Percentiles rank a stretch among this genome's conserved stretches.
Evolutionary conservation across 2,888 invertebrate species (phyloP).

Genomic region (Cheilosia urbana): DNA sequence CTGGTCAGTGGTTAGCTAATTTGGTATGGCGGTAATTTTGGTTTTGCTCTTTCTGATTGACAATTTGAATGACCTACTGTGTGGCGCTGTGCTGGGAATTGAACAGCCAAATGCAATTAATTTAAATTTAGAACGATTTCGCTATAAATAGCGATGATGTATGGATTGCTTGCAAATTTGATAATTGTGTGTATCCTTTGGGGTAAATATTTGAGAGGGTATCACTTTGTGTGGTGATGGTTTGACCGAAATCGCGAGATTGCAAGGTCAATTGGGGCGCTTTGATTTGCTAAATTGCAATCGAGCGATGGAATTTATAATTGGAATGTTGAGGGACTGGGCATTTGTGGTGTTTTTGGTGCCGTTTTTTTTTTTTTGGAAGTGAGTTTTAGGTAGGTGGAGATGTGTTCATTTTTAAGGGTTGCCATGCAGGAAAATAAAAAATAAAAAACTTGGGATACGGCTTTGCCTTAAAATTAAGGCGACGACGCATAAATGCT

Average conservation of each 20-base stretch:
- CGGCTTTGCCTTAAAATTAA: too few relatives aligned
- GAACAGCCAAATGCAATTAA: slow-evolving; percentile 57
- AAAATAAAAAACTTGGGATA: too few relatives aligned
- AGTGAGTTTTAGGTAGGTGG: too few relatives aligned
- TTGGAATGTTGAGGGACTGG: neutral
- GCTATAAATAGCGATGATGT: slow-evolving; percentile 72
- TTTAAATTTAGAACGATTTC: slow-evolving; percentile 61
- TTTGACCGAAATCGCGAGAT: slow-evolving; percentile 25
- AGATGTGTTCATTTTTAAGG: too few relatives aligned
- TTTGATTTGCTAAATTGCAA: slow-evolving; percentile 15
- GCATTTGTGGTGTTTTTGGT: too few relatives aligned
- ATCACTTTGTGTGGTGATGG: neutral
- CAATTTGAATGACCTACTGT: slow-evolving; percentile 70
- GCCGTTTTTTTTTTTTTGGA: too few relatives aligned
- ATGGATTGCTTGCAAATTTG: slow-evolving; percentile 41
- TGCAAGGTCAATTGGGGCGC: slow-evolving; percentile 43
- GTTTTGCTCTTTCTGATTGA: slow-evolving; percentile 64
- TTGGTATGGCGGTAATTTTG: neutral
- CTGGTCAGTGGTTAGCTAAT: too few relatives aligned
- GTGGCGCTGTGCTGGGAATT: slow-evolving; percentile 35
- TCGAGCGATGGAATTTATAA: neutral
- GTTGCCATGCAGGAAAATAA: too few relatives aligned
- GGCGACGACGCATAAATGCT: too few relatives aligned
- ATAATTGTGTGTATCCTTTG: slow-evolving; percentile 57
- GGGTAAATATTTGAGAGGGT: slow-evolving; percentile 13